Conservation (phyloP, 2,113 vertebrate species). For the Erpornis zantholeuca region DNA sequence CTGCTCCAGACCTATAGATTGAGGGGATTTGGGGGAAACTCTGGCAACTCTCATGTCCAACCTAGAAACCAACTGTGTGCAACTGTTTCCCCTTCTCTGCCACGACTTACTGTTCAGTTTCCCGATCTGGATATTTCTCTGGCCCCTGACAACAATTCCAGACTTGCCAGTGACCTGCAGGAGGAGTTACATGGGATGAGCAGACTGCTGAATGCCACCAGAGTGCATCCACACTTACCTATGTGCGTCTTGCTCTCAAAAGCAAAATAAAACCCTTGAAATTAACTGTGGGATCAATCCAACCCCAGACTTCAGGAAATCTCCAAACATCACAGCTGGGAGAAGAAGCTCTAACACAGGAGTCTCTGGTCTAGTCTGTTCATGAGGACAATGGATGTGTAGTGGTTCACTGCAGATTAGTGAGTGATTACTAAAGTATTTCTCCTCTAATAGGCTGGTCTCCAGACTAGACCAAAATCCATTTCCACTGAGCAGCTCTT, state of each 20-base stretch:
- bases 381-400: neutral
- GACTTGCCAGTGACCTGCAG: slow-evolving; percentile 50
- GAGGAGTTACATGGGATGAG: neutral
- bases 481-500: neutral
- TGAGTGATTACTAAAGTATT: neutral
- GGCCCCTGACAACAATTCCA: slow-evolving; percentile 45
- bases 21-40: neutral
- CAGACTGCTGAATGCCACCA: neutral
- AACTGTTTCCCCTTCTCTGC: neutral
- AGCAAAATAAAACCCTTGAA: neutral
- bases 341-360: neutral
- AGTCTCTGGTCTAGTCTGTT: neutral
- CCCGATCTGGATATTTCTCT: neutral
- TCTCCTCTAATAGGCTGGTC: neutral
- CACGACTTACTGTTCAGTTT: slow-evolving; percentile 31
- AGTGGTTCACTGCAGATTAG: neutral
- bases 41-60: fast-evolving
- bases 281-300: neutral
- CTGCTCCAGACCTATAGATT: neutral
- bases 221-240: neutral
- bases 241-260: neutral
- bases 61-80: neutral
- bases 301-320: neutral
- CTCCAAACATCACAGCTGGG: neutral
- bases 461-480: neutral